Evolutionary conservation across 1,140 invertebrate species (phyloP), one percentile per base, ranked within the genome.

Genomic region (Antheraea mylitta): DNA sequence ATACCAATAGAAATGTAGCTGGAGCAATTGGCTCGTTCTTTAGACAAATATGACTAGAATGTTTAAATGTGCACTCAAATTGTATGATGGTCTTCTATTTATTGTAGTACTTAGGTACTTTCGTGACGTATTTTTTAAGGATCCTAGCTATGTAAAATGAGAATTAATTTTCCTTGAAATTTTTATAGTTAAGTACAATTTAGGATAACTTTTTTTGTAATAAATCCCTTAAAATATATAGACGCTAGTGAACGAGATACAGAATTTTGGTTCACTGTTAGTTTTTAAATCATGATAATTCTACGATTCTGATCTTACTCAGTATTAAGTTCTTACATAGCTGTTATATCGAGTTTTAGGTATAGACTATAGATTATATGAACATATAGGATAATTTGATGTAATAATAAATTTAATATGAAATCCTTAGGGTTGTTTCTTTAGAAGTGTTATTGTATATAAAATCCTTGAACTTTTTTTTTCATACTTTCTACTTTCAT

Each of bases 261-360:
- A 76, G 71, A 77, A 69, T 81, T 83, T 82, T 87, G 80, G 86
- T 61, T 61, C 60, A 53, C 45, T 78, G 73, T 80, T 70, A 79
- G 66, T 75, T 69, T 74, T 77, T 78, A 69, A 77, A 88, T 85
- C 78, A 83, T 83, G 78, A 86, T 81, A 76, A 78, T 72, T 82
- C 79, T 78, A 72, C 76, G 22, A 78, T 85, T 86, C 76, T 81
- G 73, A 83, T 71, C 73, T 79, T 74, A 83, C 76, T 86, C 89
- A 90, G 89, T 91, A 91, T 90, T 91, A 90, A 90, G 83, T 89
- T 89, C 83, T 87, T 85, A 89, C 89, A 85, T 89, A 86, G 80
- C 68, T 89, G 82, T 87, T 85, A 81, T 70, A 63, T 75, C 60
- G 76, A 77, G 64, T 72, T 73, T 66, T 82, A 86, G 80, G 78